These are phyloP conservation scores for Ageneiosus marmoratus DNA, from an alignment of 2,113 vertebrate species.

Conservation along the genomic window DNA sequence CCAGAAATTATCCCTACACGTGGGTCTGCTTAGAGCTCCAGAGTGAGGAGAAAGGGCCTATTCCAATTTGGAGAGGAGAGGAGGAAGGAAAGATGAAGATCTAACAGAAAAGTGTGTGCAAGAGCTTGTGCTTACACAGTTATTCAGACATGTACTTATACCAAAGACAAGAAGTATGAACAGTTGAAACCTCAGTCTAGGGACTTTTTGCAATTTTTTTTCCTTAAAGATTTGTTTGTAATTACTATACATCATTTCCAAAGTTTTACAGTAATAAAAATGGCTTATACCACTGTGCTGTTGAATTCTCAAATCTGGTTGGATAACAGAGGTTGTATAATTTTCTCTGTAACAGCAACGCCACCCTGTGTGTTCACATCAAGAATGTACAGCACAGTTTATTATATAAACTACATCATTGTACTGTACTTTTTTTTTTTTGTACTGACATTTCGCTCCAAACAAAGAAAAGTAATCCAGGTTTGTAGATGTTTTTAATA, in stretches of 20 bases:
- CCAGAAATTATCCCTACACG: constrained; percentile 73
- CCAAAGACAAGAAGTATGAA: constrained; percentile 25
- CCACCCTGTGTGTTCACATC: background rate
- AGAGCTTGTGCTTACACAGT: constrained; percentile 16
- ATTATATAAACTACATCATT: background rate
- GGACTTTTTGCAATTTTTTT: background rate
- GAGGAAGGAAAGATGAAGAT: background rate
- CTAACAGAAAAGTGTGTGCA: background rate
- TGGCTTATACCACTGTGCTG: background rate
- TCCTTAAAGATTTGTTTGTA: background rate
- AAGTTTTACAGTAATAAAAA: constrained; percentile 29
- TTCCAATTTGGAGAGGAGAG: background rate
- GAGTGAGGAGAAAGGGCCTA: background rate
- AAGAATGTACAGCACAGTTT: background rate
- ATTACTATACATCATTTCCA: background rate
- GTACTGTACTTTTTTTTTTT: background rate
- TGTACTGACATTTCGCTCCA: background rate
- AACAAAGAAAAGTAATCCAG: constrained; percentile 4
- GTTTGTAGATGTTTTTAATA: constrained; percentile 68
- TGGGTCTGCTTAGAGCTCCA: constrained; percentile 65
- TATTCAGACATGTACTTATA: constrained; percentile 19
- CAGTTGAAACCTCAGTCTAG: constrained; percentile 29
- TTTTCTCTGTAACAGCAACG: background rate
- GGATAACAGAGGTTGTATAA: background rate
- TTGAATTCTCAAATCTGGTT: background rate